phyloP scores from a whole-genome alignment of 2,797 vertebrate species.

The Carduelis carduelis region DNA sequence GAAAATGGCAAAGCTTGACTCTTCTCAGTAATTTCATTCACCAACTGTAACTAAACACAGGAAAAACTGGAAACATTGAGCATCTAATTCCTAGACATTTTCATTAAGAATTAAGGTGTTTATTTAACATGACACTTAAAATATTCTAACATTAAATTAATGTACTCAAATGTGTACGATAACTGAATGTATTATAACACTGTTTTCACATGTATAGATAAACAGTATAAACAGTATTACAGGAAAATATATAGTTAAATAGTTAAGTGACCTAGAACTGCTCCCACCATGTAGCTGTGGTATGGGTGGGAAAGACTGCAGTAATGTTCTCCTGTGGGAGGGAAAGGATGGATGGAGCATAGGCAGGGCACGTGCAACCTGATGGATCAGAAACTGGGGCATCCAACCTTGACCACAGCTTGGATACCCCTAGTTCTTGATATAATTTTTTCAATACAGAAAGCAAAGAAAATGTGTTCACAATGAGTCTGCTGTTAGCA shows the following conservation, averaged over 20 bases:
- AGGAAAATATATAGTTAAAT: not conserved
- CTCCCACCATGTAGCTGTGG: not conserved
- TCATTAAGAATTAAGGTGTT: not conserved
- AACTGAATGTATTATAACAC: not conserved
- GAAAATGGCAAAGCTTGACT: not conserved
- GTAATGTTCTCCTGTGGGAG: not conserved
- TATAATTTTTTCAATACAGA: not conserved
- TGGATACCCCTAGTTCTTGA: not conserved
- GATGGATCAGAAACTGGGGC: not conserved
- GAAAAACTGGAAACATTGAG: not conserved
- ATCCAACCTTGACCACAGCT: not conserved
- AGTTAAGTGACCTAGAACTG: not conserved
- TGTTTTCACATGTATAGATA: not conserved
- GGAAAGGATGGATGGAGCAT: not conserved
- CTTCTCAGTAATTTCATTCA: not conserved
- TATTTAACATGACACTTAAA: not conserved
- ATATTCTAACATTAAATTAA: not conserved
- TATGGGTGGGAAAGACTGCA: not conserved
- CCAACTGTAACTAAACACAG: not conserved
- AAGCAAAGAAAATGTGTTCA: not conserved
- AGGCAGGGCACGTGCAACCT: not conserved
- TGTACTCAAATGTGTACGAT: not conserved
- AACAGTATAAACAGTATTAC: not conserved
- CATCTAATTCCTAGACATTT: not conserved
- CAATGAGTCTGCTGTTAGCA: not conserved